These are phyloP conservation scores for Autographa pulchrina DNA, from an alignment of 2,888 invertebrate species.

Conservation along the genomic window DNA sequence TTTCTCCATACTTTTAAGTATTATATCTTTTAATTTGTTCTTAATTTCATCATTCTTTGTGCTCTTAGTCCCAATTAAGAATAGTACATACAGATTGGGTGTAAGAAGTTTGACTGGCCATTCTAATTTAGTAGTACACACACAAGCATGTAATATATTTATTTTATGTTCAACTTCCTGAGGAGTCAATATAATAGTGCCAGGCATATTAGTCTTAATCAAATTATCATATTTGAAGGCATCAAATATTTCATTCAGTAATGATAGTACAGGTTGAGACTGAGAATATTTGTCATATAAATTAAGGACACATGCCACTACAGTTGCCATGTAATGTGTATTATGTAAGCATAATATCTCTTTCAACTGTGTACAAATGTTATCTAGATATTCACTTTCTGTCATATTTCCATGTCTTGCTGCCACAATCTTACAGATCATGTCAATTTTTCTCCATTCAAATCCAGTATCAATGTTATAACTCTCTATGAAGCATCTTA, in stretches of 20 bases:
- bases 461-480: conserved; percentile 87
- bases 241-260: conserved; percentile 71
- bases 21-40: conserved; percentile 76
- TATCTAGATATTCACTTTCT: conserved; percentile 86
- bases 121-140: conserved; percentile 69
- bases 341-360: conserved; percentile 82
- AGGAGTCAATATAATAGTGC: conserved; percentile 77
- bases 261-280: conserved; percentile 72
- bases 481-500: conserved; percentile 91
- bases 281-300: conserved; percentile 86
- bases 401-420: conserved; percentile 84
- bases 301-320: conserved; percentile 88
- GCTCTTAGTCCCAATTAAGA: conserved; percentile 78
- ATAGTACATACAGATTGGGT: conserved; percentile 82
- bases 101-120: conserved; percentile 76
- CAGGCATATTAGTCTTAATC: conserved; percentile 68
- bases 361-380: conserved; percentile 87
- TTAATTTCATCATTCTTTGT: conserved; percentile 72
- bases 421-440: conserved; percentile 91
- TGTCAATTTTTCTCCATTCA: conserved; percentile 92
- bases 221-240: conserved; percentile 71
- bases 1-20: conserved; percentile 76
- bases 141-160: conserved; percentile 77
- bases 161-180: conserved; percentile 80
- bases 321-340: conserved; percentile 83